A percentile compares a stretch with the other conserved stretches of the same genome.
Conservation (phyloP, 2,113 vertebrate genomes). For the Bujurquina vittata region DNA sequence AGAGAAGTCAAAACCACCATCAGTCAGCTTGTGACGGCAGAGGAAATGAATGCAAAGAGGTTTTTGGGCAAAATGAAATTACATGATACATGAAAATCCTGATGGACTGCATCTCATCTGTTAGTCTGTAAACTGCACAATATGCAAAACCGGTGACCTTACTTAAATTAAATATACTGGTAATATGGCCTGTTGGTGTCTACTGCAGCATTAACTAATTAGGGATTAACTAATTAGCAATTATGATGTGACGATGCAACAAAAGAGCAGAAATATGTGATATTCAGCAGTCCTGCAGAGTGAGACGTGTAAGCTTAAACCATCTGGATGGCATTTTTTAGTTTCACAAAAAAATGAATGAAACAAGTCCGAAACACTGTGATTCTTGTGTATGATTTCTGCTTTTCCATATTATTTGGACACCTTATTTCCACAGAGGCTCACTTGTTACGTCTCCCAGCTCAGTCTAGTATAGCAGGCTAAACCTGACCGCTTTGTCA, state of each 20-base stretch:
- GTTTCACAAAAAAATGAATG: fast-evolving
- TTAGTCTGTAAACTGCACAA: neutral
- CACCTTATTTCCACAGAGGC: neutral
- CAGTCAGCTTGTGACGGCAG: neutral
- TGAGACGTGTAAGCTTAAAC: neutral
- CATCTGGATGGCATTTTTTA: neutral
- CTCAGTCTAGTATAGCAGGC: fast-evolving
- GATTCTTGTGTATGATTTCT: neutral
- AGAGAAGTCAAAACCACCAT: conserved; percentile 17
- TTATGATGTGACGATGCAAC: fast-evolving
- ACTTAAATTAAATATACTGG: neutral
- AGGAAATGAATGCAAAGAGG: neutral
- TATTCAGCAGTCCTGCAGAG: neutral
- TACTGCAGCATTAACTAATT: neutral
- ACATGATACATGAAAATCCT: neutral
- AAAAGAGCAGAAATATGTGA: neutral
- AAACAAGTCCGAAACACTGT: neutral
- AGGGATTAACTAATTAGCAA: fast-evolving
- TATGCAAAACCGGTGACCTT: neutral
- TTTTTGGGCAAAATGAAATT: neutral
- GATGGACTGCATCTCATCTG: neutral
- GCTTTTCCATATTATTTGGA: neutral
- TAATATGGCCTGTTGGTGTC: neutral
- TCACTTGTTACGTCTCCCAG: neutral
- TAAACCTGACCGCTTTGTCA: neutral